Evolutionary conservation across 2,113 vertebrate species (phyloP).

Genomic region (Daphoenositta chrysoptera): DNA sequence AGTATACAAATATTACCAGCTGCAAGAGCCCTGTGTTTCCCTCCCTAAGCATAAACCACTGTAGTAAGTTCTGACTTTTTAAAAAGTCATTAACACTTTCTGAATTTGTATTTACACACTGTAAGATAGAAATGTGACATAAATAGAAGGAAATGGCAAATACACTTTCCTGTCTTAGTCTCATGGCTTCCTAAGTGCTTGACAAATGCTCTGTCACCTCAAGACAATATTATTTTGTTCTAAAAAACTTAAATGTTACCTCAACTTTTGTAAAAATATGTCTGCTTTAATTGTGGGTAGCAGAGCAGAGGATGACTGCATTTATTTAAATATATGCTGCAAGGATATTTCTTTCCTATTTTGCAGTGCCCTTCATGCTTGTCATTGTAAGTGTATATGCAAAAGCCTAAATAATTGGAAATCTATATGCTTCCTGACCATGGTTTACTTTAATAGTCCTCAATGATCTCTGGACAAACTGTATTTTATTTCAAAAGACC

Average conservation of each 20-base stretch:
- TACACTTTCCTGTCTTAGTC: not conserved
- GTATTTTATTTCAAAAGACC: not conserved
- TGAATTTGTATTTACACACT: not conserved
- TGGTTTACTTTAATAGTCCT: not conserved
- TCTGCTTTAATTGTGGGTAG: not conserved
- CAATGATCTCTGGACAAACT: not conserved
- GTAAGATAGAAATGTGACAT: not conserved
- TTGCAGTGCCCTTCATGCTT: not conserved
- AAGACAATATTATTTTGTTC: not conserved
- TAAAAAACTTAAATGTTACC: not conserved
- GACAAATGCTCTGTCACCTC: not conserved
- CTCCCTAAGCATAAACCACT: not conserved
- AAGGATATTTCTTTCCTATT: not conserved
- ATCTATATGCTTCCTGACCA: not conserved
- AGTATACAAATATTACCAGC: not conserved
- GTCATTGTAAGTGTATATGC: not conserved
- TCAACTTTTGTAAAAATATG: not conserved
- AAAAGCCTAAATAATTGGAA: not conserved
- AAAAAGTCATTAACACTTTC: not conserved
- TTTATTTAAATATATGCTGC: not conserved
- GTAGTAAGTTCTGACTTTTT: not conserved
- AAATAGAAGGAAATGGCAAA: not conserved
- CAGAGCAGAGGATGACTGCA: not conserved
- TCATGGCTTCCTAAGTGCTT: not conserved
- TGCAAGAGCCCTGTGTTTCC: not conserved